phyloP scores from a whole-genome alignment of 2,797 vertebrate species.

The Botia kubotai region DNA sequence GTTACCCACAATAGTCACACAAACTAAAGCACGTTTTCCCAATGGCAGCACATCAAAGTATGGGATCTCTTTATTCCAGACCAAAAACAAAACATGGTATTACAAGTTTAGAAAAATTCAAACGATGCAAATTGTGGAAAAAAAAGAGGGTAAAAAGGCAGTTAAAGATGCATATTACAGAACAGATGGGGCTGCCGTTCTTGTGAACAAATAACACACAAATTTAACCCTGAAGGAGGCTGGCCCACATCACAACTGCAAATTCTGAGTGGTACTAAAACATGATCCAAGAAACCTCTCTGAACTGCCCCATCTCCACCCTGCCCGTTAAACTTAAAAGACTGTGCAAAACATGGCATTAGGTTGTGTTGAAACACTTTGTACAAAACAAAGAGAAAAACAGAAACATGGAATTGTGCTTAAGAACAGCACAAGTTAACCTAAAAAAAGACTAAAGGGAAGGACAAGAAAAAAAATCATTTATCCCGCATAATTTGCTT shows the following conservation, averaged over 20 bases:
- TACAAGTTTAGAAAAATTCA: slow-evolving; percentile 55
- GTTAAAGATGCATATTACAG: slow-evolving; percentile 42
- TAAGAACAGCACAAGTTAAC: slow-evolving; percentile 66
- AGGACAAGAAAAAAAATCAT: slow-evolving; percentile 63
- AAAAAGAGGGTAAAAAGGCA: slow-evolving; percentile 43
- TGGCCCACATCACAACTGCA: slow-evolving; percentile 32
- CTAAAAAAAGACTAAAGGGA: slow-evolving; percentile 62
- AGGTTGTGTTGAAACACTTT: slow-evolving; percentile 77
- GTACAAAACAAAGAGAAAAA: slow-evolving; percentile 77
- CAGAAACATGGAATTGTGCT: slow-evolving; percentile 71
- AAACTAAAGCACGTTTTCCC: background rate
- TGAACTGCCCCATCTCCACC: slow-evolving; percentile 32
- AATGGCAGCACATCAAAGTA: slow-evolving; percentile 15
- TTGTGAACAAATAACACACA: slow-evolving; percentile 15
- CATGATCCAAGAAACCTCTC: slow-evolving; percentile 16
- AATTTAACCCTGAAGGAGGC: slow-evolving; percentile 29
- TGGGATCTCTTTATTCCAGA: slow-evolving; percentile 55
- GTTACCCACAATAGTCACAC: background rate
- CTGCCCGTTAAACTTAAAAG: slow-evolving; percentile 57
- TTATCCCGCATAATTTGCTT: slow-evolving; percentile 75
- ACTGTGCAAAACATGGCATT: slow-evolving; percentile 68
- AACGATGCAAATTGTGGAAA: slow-evolving; percentile 49
- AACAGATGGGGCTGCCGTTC: slow-evolving; percentile 24
- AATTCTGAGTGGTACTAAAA: slow-evolving; percentile 15
- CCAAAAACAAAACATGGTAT: slow-evolving; percentile 41